phyloP scores from a whole-genome alignment of 1,140 invertebrate species.

The Andrena cerasifolii region DNA sequence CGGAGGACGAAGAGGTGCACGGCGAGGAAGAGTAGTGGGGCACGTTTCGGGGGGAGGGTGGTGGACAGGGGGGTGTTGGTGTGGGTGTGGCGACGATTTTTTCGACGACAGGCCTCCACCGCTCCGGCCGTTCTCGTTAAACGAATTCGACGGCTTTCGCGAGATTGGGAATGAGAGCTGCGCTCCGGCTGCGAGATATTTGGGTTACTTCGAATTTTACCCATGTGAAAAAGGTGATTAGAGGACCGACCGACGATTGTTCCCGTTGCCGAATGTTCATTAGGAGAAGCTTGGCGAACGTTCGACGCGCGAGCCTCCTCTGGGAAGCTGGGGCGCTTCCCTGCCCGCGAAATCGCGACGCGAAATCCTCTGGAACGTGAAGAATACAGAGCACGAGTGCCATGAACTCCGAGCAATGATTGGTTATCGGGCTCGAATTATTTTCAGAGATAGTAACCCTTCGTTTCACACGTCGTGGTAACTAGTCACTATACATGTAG shows the following conservation, averaged over 20 bases:
- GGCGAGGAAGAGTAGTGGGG: conserved; percentile 26
- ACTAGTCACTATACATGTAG: too few species aligned
- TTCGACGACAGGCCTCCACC: conserved; percentile 68
- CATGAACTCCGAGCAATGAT: neutral
- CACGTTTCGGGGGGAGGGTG: conserved; percentile 48
- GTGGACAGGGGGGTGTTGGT: conserved; percentile 44
- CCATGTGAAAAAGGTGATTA: conserved; percentile 58
- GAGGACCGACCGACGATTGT: conserved; percentile 44
- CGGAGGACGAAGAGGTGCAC: conserved; percentile 49
- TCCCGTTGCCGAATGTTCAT: conserved; percentile 47
- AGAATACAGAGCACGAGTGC: neutral
- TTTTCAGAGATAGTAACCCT: too few species aligned
- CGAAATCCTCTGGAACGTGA: neutral
- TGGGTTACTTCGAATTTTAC: conserved; percentile 54
- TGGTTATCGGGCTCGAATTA: neutral
- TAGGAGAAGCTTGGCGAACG: conserved; percentile 35
- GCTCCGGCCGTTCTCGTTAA: conserved; percentile 66
- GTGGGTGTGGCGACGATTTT: conserved; percentile 70
- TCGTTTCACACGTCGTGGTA: too few species aligned
- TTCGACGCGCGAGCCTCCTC: conserved; percentile 1
- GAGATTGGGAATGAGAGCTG: conserved; percentile 64
- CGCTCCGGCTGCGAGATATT: conserved; percentile 60
- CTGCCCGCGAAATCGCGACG: neutral
- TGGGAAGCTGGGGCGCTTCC: neutral
- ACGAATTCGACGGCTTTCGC: conserved; percentile 70